These are phyloP conservation scores for Drosophila diplacantha DNA, from an alignment of 2,888 invertebrate genomes.

Conservation along the genomic window DNA sequence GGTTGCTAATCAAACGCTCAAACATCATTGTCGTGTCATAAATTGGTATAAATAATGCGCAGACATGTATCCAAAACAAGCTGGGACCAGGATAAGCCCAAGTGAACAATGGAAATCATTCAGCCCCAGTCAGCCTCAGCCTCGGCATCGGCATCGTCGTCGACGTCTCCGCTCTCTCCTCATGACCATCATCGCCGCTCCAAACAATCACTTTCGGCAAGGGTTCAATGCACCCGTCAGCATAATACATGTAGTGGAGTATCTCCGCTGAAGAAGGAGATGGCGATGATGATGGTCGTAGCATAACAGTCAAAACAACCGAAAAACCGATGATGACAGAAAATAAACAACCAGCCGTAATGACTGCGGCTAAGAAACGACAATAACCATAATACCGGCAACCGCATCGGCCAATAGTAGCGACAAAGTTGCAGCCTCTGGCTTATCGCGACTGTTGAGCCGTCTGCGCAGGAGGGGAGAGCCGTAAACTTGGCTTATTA, in stretches of 20 bases:
- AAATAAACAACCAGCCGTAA: slow-evolving; percentile 39
- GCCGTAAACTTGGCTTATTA: slow-evolving; percentile 34
- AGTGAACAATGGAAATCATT: slow-evolving; percentile 35
- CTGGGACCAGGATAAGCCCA: slow-evolving; percentile 12
- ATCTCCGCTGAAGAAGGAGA: slow-evolving; percentile 48
- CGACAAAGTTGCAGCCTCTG: slow-evolving; percentile 30
- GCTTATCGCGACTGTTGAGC: slow-evolving; percentile 22
- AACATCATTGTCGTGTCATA: slow-evolving; percentile 21
- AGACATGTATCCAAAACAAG: slow-evolving; percentile 7
- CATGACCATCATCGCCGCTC: slow-evolving; percentile 13
- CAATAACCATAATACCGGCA: slow-evolving; percentile 25
- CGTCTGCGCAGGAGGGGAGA: slow-evolving; percentile 12
- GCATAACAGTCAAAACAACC: slow-evolving; percentile 43
- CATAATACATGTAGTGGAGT: slow-evolving; percentile 12
- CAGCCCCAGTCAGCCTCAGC: slow-evolving; percentile 18
- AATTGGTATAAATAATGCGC: slow-evolving; percentile 19
- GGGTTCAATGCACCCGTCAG: slow-evolving; percentile 55
- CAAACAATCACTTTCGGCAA: slow-evolving; percentile 61
- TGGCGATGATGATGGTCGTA: slow-evolving; percentile 44
- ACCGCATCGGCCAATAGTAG: slow-evolving; percentile 29
- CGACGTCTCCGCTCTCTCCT: slow-evolving; percentile 14
- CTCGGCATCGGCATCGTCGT: background rate
- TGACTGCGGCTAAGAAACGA: slow-evolving; percentile 18
- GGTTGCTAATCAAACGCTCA: slow-evolving; percentile 1
- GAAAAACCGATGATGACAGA: slow-evolving; percentile 46